Evolutionary conservation across 2,888 invertebrate species (phyloP).

Genomic region (Magallana nippona): DNA sequence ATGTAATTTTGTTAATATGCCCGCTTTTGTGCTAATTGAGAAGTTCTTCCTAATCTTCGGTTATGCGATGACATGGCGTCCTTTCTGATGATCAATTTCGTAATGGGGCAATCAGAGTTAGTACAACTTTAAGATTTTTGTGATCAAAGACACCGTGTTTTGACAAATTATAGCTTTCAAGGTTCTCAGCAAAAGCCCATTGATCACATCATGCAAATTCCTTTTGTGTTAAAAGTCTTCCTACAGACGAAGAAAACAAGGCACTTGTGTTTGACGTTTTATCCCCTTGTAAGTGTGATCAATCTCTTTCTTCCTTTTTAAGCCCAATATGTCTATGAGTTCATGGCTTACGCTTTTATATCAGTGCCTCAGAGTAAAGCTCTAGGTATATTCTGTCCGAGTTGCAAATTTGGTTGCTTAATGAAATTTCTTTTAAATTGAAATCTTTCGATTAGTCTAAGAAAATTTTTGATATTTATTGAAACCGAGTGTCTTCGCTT

Average conservation of each 20-base stretch:
- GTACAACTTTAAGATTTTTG: slow-evolving; percentile 6
- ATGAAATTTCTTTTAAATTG: too few species aligned
- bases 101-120: slow-evolving; percentile 23
- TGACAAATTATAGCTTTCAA: slow-evolving; percentile 24
- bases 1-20: slow-evolving; percentile 28
- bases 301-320: too few species aligned
- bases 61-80: slow-evolving; percentile 13
- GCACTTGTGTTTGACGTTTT: neutral
- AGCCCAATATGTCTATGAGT: too few species aligned
- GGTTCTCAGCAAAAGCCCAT: slow-evolving; percentile 11
- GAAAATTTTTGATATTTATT: too few species aligned
- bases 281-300: too few species aligned
- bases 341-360: too few species aligned
- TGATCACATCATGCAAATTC: slow-evolving; percentile 8
- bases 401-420: too few species aligned
- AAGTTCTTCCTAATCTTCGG: neutral
- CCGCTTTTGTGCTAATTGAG: neutral
- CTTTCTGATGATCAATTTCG: slow-evolving; percentile 10
- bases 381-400: too few species aligned
- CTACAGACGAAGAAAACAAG: neutral
- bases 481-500: too few species aligned
- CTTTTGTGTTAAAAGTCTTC: neutral
- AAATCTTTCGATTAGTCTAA: too few species aligned
- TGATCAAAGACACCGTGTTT: slow-evolving; percentile 5
- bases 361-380: too few species aligned